A percentile compares a stretch with the other conserved stretches of the same genome.
Evolutionary conservation across 2,797 vertebrate genomes (phyloP).

Genomic region (Salmo trutta): DNA sequence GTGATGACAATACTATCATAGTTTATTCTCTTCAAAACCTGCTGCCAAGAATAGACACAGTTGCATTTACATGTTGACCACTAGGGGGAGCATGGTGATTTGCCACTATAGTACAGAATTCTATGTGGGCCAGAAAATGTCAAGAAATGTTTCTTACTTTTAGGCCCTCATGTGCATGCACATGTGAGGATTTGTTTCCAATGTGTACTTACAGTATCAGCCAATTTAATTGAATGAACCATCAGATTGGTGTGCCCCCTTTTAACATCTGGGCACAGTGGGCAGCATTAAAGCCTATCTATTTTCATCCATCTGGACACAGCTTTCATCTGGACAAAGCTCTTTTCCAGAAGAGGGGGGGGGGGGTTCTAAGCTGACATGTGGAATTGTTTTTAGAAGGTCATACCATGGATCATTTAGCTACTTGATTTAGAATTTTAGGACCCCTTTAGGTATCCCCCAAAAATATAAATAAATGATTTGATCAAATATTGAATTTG

Average conservation of each 20-base stretch:
- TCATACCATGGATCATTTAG: no score
- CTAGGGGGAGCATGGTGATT: constrained; percentile 58
- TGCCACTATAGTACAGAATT: not conserved
- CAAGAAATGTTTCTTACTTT: constrained; percentile 17
- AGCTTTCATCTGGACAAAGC: not conserved
- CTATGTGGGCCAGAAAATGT: constrained; percentile 14
- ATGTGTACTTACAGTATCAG: not conserved
- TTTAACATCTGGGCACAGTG: not conserved
- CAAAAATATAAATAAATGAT: no score
- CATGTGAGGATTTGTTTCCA: constrained; percentile 20
- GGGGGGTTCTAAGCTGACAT: no score
- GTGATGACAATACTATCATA: constrained; percentile 1
- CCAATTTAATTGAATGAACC: not conserved
- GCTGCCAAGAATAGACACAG: not conserved
- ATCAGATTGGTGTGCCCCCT: not conserved
- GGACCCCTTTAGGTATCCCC: no score
- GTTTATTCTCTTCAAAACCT: not conserved
- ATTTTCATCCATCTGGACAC: not conserved
- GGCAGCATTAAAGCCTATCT: not conserved
- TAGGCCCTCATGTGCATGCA: constrained; percentile 14
- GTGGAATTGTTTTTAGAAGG: no score
- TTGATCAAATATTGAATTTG: no score
- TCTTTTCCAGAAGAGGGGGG: not conserved
- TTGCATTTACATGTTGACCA: constrained; percentile 36
- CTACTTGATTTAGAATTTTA: no score